Evolutionary conservation across 1,140 invertebrate genomes (phyloP), one percentile per base, ranked within the genome.

Genomic region (Pseudomyrmex pallidus): DNA sequence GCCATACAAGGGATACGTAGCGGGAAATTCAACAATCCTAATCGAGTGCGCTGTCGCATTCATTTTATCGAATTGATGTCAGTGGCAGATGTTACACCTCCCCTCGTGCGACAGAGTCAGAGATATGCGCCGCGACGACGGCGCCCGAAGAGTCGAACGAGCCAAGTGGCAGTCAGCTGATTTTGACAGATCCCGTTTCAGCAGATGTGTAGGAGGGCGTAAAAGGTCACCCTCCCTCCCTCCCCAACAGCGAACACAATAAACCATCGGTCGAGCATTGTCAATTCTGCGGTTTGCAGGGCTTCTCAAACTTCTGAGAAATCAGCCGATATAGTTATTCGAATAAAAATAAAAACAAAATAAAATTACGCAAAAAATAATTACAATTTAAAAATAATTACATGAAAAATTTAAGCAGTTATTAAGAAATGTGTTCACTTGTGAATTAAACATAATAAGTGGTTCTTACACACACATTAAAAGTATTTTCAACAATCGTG

Each of bases 151-250:
- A 73, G 78, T 25, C 59, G 67, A 56, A 44, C 62, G 56, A 83
- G 77, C 85, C 82, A 87, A 87, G 88, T 82, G 87, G 67, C 76
- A 82, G 84, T 89, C 88, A 89, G 88, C 88, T 89, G 88, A 89
- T 89, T 88, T 86, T 89, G 88, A 89, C 88, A 89, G 88, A 82
- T 84, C 52, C 57, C 82, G 67, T 85, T 85, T 74, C 70, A 35
- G 46, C 66, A 56, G 54, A 44, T 17, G 61, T 17, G 35, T 35
- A 7, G 54, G 44, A 48, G 72, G 72, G 61, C 61, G 73, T 52
- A 80, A 68, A 62, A 77, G 82, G 17, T 67, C 64, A 46, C 9
- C 25, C 25, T 61, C 57, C 67, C 25, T 61, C 57, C 67, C 22
- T 5, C 17, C 15, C 66, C 61, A 22, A 59, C 56, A 68, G 64